These are phyloP conservation scores for Drosophila sordidula DNA, from an alignment of 2,888 invertebrate species.

Conservation along the genomic window DNA sequence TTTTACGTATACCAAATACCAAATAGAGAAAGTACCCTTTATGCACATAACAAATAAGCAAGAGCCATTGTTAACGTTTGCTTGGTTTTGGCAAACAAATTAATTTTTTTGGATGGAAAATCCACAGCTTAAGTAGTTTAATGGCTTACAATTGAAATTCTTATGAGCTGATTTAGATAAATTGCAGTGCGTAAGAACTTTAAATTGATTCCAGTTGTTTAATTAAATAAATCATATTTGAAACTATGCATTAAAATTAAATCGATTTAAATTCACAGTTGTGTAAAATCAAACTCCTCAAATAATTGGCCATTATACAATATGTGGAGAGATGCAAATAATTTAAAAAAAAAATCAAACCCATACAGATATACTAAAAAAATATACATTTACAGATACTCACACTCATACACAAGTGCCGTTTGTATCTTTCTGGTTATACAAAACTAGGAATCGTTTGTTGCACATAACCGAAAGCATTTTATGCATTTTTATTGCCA, in stretches of 20 bases:
- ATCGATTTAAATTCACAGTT: conserved; percentile 35
- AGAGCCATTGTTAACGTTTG: conserved; percentile 29
- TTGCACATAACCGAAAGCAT: conserved; percentile 73
- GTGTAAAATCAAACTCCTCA: conserved; percentile 62
- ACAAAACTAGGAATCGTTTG: conserved; percentile 59
- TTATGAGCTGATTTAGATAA: not conserved
- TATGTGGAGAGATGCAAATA: not conserved
- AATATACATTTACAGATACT: not conserved
- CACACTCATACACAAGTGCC: conserved; percentile 5
- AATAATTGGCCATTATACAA: conserved; percentile 56
- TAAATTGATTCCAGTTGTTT: not conserved
- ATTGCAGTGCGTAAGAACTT: not conserved
- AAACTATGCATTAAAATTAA: not conserved
- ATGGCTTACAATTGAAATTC: not conserved
- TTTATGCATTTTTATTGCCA: conserved; percentile 79
- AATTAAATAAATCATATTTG: not conserved
- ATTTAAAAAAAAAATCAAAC: not conserved
- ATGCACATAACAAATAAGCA: conserved; percentile 25
- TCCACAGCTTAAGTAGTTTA: conserved; percentile 6
- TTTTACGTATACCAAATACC: conserved; percentile 32
- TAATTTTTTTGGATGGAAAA: conserved; percentile 10
- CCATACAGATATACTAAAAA: not conserved
- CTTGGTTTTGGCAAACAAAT: conserved; percentile 16
- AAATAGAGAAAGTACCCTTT: conserved; percentile 43
- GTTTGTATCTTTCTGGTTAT: conserved; percentile 57